A percentile compares a stretch with the other conserved stretches of the same genome.
These are phyloP conservation scores for Bruchidius siliquastri DNA, from an alignment of 2,888 invertebrate genomes.

Conservation along the genomic window DNA sequence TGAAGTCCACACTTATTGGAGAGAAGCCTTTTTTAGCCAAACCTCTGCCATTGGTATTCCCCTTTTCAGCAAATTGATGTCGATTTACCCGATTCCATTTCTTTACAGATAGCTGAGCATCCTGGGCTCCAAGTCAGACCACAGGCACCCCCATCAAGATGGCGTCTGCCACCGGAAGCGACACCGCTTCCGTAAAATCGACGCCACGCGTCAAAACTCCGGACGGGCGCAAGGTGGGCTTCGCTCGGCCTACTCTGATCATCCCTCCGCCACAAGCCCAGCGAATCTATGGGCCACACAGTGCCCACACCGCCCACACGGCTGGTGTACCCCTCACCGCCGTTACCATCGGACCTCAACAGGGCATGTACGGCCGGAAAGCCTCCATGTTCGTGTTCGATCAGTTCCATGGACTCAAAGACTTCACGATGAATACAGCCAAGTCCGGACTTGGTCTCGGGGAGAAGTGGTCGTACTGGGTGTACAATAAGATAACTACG, in stretches of 20 bases:
- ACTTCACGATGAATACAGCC: constrained; percentile 66
- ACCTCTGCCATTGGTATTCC: too few relatives aligned
- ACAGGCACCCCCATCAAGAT: background rate
- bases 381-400: constrained; percentile 76
- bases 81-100: background rate
- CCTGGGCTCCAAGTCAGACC: background rate
- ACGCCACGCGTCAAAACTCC: constrained; percentile 15
- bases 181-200: background rate
- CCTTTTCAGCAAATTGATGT: too few relatives aligned
- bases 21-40: too few relatives aligned
- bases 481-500: constrained; percentile 71
- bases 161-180: background rate
- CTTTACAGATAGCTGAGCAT: background rate
- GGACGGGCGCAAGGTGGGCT: constrained; percentile 29
- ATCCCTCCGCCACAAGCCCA: constrained; percentile 34
- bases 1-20: too few relatives aligned
- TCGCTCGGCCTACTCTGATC: constrained; percentile 35
- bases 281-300: constrained; percentile 9
- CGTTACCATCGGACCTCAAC: constrained; percentile 10
- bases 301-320: constrained; percentile 10
- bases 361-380: constrained; percentile 47
- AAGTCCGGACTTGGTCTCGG: constrained; percentile 79
- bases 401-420: constrained; percentile 72
- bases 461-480: constrained; percentile 75
- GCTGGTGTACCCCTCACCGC: constrained; percentile 4